Evolutionary conservation across 2,888 invertebrate species (phyloP), one percentile per base, ranked within the genome.

Genomic region (Eilema depressum): DNA sequence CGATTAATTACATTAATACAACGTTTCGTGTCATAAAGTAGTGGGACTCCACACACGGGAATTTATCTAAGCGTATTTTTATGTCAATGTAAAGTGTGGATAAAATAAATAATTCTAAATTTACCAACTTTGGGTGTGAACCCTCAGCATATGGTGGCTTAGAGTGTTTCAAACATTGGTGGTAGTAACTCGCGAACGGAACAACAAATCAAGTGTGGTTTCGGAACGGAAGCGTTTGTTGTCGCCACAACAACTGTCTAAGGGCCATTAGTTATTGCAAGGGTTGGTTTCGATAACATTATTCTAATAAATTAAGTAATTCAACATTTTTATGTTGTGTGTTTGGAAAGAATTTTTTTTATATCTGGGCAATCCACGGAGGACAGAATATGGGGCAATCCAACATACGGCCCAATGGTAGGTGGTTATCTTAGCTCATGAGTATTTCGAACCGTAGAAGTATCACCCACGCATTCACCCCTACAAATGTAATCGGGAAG

Each of bases 161-260:
- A 85, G 82, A 92, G 89, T 89, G 92, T 89, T 91, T 85, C 85
- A 86, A 91, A 90, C 89, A 89, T 84, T 78, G 85, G 82, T 83
- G 84, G 84, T 76, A 75, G 88, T 93, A 92, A 92, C 90, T 93
- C 91, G 77, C 91, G 91, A 92, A 92, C 91, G 92, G 92, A 92
- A 93, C 91, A 82, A 93, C 93, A 94, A 94, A 94, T 95, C 94
- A 93, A 91, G 86, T 92, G 93, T 82, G 93, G 93, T 93, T 92
- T 90, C 83, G 87, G 87, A 87, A 86, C 92, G 93, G 93, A 94
- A 93, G 89, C 91, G 86, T 91, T 93, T 79, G 81, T 81, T 82
- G 83, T 83, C 79, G 76, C 74, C 75, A 79, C 75, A 79, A 91
- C 91, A 89, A 91, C 90, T 88, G 89, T 87, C 89, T 89, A 87